Evolutionary conservation across 2,888 invertebrate species (phyloP), one percentile per base, ranked within the genome.

Genomic region (Drosophila recens): DNA sequence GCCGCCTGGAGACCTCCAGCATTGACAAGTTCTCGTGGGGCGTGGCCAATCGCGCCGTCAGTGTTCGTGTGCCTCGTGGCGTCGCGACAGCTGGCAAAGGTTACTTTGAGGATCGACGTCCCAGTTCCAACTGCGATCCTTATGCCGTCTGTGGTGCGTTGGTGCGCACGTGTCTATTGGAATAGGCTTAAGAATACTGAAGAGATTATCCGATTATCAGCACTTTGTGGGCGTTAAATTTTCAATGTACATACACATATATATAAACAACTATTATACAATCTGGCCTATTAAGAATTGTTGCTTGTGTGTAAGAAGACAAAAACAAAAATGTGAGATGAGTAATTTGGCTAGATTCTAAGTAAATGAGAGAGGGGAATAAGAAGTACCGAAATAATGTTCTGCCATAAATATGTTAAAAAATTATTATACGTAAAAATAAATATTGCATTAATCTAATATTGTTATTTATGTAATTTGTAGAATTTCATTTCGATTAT

Each of bases 41-140:
- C 63, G 94, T 95, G 27, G 95, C 95, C 59, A 94, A 95, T 90
- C 94, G 95, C 42, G 95, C 94, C 27, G 94, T 94, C 80, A 96
- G 96, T 90, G 95, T 97, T 76, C 94, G 97, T 57, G 96, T 97
- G 75, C 96, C 96, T 0, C 93, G 95, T 4, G 94, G 94, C 49
- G 96, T 96, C 27, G 95, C 95, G 6, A 95, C 95, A 71, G 95
- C 95, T 11, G 94, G 95, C 72, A 95, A 94, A 82, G 97, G 97
- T 0, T 96, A 96, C 90, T 93, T 97, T 56, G 97, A 97, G 92
- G 97, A 97, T 93, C 93, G 97, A 62, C 94, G 97, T 80, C 96
- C 96, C 1, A 94, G 95, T 66, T 95, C 95, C 72, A 96, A 96
- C 90, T 95, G 95, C 89, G 96, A 96, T 92, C 96, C 96, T 0